Base-by-base conservation (phyloP, 2,888 invertebrate species). In the Macrosiphum euphorbiae region DNA sequence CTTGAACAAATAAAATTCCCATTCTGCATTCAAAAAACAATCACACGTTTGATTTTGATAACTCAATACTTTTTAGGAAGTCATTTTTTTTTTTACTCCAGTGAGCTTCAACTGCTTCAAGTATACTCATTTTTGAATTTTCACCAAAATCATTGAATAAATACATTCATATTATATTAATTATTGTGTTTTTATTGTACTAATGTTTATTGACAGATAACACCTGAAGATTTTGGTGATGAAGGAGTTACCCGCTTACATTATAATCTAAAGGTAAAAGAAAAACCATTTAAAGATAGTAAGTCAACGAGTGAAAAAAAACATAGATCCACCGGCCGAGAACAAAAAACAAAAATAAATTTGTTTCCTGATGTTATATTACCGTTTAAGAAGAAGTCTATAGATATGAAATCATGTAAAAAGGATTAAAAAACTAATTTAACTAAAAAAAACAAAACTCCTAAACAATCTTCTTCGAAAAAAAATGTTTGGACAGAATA, bases 251-350 rank as follows among this genome's bases (percentile, higher is more conserved):
- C 44, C 52, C 58, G 94, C 0, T 94, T 87, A n/a, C 50, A 90
- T n/a, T 90, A n/a, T n/a, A 94, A 90, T 67, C 94, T 90, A 67
- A 94, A 67, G 8, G 90, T 94, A 24, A 94, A 94, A 94, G 61
- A 86, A 58, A 90, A 90, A 52, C 28, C 86, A 11, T 94, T 94
- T 67, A 94, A 94, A 47, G 90, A 94, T 52, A 67, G 50, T 20
- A 94, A 67, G 44, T 90, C 94, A 44, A 94, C 94, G 1, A 67
- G 41, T 67, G 90, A 90, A n/a, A 94, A 94, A 67, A 94, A 52
- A 94, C 35, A 28, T n/a, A 90, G 44, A 52, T 94, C 94, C 44
- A 35, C 44, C 26, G 90, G 94, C 52, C 67, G 52, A 58, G 67
- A 87, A 86, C 10, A n/a, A 35, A 94, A 87, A 67, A n/a, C 58